Conservation (phyloP, 2,797 vertebrate genomes). For the Dicrostonyx torquatus region DNA sequence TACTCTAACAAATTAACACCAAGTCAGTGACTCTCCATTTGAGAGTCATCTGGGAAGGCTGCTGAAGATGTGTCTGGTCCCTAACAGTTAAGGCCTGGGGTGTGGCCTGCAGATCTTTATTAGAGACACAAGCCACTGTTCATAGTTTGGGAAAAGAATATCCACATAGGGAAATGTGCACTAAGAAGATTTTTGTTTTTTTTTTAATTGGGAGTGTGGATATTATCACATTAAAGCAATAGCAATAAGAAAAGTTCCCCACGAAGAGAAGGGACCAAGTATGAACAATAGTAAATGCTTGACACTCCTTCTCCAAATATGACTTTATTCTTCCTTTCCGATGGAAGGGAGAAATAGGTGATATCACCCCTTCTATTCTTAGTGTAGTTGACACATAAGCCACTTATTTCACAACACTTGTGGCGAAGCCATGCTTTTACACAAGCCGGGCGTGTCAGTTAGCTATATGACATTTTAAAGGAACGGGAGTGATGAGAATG, state of each 20-base stretch:
- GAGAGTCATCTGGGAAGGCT: not conserved
- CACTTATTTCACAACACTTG: conserved; percentile 59
- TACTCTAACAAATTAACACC: not conserved
- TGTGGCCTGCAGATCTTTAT: not conserved
- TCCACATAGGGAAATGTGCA: not conserved
- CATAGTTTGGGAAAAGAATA: not conserved
- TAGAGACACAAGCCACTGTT: not conserved
- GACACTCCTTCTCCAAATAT: conserved; percentile 21
- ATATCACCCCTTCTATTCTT: conserved; percentile 63
- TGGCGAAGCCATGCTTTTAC: conserved; percentile 60
- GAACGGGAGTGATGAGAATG: conserved; percentile 42
- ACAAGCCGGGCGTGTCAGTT: conserved; percentile 50
- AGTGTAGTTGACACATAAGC: conserved; percentile 57
- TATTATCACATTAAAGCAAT: not conserved
- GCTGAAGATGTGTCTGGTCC: not conserved
- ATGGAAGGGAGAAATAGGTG: conserved; percentile 58
- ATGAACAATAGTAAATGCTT: conserved; percentile 12
- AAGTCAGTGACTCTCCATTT: not conserved
- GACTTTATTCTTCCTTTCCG: conserved; percentile 67
- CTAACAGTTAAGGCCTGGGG: not conserved
- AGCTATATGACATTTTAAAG: conserved; percentile 29
- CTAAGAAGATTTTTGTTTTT: not conserved
- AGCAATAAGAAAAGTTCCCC: not conserved
- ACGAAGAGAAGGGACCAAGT: not conserved
- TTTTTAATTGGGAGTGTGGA: not conserved